Evolutionary conservation across 2,113 vertebrate genomes (phyloP).

Genomic region (Triplophysa siluroides): DNA sequence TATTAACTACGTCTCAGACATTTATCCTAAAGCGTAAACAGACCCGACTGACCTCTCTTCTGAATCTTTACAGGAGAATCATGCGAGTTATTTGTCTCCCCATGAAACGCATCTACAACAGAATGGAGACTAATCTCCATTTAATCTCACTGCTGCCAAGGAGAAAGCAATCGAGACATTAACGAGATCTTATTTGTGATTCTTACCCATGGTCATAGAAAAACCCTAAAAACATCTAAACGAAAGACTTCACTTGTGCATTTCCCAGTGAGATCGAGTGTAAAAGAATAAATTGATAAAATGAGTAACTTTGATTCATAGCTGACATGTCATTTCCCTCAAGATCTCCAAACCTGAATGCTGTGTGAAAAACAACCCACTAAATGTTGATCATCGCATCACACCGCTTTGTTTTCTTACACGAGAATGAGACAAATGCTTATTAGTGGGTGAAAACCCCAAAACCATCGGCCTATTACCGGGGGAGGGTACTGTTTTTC

Average conservation of each 20-base stretch:
- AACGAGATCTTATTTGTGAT: not conserved
- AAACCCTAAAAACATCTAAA: not conserved
- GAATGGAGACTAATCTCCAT: no score
- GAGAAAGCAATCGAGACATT: not conserved
- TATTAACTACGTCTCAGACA: no score
- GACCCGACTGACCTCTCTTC: no score
- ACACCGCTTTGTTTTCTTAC: slow-evolving; percentile 8
- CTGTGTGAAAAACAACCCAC: not conserved
- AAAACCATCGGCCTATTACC: slow-evolving; percentile 27
- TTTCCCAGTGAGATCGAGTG: not conserved
- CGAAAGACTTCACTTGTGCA: slow-evolving; percentile 10
- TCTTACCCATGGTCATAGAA: no score
- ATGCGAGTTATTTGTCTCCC: no score
- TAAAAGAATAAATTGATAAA: slow-evolving; percentile 20
- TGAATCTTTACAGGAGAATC: no score
- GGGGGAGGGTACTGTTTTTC: not conserved
- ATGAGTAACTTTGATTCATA: slow-evolving; percentile 68
- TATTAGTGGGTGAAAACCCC: slow-evolving; percentile 43
- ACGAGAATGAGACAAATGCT: slow-evolving; percentile 24
- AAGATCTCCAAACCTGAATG: slow-evolving; percentile 33
- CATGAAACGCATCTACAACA: no score
- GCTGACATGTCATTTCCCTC: slow-evolving; percentile 56
- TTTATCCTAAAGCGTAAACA: no score
- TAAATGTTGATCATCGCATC: not conserved
- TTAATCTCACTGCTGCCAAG: no score